These are phyloP conservation scores for Lasioglossum baleicum DNA, from an alignment of 1,140 invertebrate species.

Conservation along the genomic window DNA sequence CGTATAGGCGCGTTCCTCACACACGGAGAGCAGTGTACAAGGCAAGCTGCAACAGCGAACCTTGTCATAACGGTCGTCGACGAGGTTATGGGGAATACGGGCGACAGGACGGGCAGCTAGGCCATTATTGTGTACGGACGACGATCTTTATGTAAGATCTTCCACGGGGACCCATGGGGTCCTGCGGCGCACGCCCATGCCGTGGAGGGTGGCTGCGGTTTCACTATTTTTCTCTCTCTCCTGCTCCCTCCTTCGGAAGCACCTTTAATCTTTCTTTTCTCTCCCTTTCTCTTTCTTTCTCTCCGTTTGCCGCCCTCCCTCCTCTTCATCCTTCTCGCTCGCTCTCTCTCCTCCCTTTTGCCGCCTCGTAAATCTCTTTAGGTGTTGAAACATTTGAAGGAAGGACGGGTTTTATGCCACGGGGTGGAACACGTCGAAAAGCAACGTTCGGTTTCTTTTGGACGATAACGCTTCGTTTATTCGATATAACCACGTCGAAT, in stretches of 20 bases:
- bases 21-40: constrained; percentile 40
- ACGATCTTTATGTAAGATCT: constrained; percentile 73
- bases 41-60: constrained; percentile 58
- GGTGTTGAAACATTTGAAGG: constrained; percentile 61
- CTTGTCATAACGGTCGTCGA: constrained; percentile 70
- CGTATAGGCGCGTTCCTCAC: constrained; percentile 28
- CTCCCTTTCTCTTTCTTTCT: background rate
- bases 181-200: constrained; percentile 66
- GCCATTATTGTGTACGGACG: constrained; percentile 62
- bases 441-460: background rate
- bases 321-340: no score
- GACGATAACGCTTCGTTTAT: background rate
- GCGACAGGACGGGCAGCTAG: constrained; percentile 60
- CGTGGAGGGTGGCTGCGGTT: constrained; percentile 72
- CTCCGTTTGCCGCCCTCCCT: no score
- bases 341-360: constrained; percentile 12
- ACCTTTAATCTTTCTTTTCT: constrained; percentile 40
- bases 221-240: constrained; percentile 56
- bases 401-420: constrained; percentile 27
- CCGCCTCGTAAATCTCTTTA: constrained; percentile 69
- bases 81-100: constrained; percentile 62
- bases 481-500: background rate
- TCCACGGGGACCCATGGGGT: constrained; percentile 61
- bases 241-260: constrained; percentile 11
- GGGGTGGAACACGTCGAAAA: background rate